Conservation (phyloP, 2,888 invertebrate species). For the Andrena praecox region DNA sequence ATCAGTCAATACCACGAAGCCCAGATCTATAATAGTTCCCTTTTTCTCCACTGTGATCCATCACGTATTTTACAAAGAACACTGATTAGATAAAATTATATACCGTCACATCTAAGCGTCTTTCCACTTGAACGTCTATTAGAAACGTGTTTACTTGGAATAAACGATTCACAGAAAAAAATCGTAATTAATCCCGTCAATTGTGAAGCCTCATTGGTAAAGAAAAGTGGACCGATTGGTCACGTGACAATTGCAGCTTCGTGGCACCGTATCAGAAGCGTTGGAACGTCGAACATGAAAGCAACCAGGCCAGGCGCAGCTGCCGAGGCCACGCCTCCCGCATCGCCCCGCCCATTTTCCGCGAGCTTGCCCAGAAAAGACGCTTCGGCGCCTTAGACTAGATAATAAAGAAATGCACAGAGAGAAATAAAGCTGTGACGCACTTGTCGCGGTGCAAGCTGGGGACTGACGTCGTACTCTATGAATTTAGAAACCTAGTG, state of each 20-base stretch:
- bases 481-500: background rate
- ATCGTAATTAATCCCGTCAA: too few relatives aligned
- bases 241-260: constrained; percentile 19
- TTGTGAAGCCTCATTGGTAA: too few relatives aligned
- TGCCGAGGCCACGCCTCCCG: constrained; percentile 46
- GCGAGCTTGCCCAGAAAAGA: constrained; percentile 41
- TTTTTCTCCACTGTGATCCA: too few relatives aligned
- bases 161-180: too few relatives aligned
- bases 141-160: too few relatives aligned
- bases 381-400: constrained; percentile 55
- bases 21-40: too few relatives aligned
- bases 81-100: too few relatives aligned
- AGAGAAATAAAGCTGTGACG: constrained; percentile 36
- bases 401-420: constrained; percentile 63
- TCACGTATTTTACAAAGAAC: too few relatives aligned
- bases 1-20: too few relatives aligned
- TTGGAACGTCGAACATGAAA: constrained; percentile 17
- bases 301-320: constrained; percentile 63
- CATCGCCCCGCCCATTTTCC: constrained; percentile 42
- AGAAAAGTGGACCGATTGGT: background rate
- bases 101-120: too few relatives aligned
- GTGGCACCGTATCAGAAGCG: constrained; percentile 12
- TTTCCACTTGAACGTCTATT: too few relatives aligned
- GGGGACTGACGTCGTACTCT: background rate
- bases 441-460: constrained; percentile 22